Conservation (phyloP, 2,113 vertebrate species). For the Lycocorax pyrrhopterus region DNA sequence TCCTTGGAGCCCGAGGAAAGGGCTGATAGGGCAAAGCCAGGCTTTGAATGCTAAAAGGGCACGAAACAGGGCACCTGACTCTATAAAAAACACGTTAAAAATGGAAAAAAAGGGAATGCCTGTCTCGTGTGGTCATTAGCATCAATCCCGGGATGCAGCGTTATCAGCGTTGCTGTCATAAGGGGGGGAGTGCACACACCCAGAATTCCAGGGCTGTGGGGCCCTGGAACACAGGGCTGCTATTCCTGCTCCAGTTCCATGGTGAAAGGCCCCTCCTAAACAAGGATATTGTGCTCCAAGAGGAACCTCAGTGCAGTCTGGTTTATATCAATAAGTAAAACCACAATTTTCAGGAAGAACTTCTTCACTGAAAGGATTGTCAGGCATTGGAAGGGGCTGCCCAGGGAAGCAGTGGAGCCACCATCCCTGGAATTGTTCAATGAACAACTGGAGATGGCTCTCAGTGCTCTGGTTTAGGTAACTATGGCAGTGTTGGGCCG, state of each 20-base stretch:
- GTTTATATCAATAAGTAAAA: not conserved
- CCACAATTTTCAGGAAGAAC: not conserved
- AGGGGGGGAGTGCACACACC: not conserved
- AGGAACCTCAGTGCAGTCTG: not conserved
- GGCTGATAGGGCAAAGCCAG: not conserved
- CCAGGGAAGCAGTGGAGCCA: not conserved
- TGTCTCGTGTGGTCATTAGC: not conserved
- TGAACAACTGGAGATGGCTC: not conserved
- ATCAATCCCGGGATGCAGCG: not conserved
- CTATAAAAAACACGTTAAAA: not conserved
- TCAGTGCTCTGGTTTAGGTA: not conserved
- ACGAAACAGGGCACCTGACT: not conserved
- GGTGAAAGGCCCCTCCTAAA: not conserved
- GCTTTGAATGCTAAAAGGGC: not conserved
- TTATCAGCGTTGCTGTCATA: not conserved
- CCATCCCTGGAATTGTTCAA: not conserved
- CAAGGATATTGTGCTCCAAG: not conserved
- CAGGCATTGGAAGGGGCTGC: not conserved
- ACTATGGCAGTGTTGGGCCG: rapidly evolving
- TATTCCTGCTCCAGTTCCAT: not conserved
- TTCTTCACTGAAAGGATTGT: not conserved
- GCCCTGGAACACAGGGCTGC: not conserved
- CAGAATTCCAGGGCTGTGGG: not conserved
- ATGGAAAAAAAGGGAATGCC: not conserved
- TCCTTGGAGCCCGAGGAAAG: not conserved